Conservation (phyloP, 2,888 invertebrate species). For the Raillietiella orientalis region DNA sequence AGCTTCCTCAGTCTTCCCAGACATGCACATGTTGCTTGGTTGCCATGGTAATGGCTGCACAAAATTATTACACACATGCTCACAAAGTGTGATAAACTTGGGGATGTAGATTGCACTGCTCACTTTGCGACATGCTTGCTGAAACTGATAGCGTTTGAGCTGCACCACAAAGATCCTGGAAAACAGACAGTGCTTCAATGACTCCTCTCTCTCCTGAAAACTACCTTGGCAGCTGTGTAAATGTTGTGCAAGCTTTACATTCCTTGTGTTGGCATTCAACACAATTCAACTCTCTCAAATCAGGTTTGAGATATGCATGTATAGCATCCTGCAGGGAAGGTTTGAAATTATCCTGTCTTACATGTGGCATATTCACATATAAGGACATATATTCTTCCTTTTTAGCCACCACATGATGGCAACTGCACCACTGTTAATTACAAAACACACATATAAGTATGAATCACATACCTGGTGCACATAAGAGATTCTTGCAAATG, state of each 20-base stretch:
- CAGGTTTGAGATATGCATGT: conserved; percentile 6
- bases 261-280: conserved; percentile 6
- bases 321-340: conserved; percentile 6
- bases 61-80: no score
- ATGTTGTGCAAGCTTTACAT: conserved; percentile 6
- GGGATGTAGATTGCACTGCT: no score
- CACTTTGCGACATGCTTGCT: no score
- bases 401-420: conserved; percentile 6
- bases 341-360: conserved; percentile 3
- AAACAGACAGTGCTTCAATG: neutral
- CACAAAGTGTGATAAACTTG: no score
- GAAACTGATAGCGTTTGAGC: conserved; percentile 7
- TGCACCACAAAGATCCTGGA: conserved; percentile 7
- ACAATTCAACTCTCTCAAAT: conserved; percentile 7
- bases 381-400: conserved; percentile 7
- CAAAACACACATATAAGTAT: no score
- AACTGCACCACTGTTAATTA: conserved; percentile 3
- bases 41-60: no score
- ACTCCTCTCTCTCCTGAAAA: neutral
- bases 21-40: no score
- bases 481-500: conserved; percentile 6
- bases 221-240: conserved; percentile 7
- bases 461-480: conserved; percentile 8
- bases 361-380: conserved; percentile 6
- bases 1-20: no score